Conservation (phyloP, 2,888 invertebrate genomes). For the Tetragonula carbonaria region DNA sequence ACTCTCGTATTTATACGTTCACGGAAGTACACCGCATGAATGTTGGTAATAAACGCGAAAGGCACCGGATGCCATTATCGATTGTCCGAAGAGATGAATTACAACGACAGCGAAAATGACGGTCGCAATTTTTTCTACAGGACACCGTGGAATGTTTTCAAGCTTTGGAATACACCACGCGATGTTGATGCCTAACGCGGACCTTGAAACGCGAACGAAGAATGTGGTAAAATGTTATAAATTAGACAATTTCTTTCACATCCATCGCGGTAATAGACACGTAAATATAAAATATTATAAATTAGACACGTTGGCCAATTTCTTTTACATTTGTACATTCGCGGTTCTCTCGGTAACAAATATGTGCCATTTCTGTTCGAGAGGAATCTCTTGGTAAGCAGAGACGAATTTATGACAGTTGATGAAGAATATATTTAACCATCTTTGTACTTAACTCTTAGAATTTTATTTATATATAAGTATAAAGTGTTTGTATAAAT, state of each 20-base stretch:
- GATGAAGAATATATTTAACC: background rate
- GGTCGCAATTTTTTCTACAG: background rate
- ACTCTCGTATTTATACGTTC: too few relatives aligned
- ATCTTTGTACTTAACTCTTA: too few relatives aligned
- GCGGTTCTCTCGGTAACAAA: background rate
- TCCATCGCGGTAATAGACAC: too few relatives aligned
- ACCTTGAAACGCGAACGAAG: background rate
- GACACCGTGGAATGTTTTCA: background rate
- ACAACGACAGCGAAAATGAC: slow-evolving; percentile 9
- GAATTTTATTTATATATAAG: too few relatives aligned
- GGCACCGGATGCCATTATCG: slow-evolving; percentile 19
- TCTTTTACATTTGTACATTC: background rate
- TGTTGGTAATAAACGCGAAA: background rate
- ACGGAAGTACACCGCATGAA: too few relatives aligned
- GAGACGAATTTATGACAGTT: background rate
- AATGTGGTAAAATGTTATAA: background rate
- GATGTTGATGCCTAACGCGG: background rate
- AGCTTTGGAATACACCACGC: background rate
- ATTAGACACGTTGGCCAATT: background rate
- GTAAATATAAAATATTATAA: background rate
- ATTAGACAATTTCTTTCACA: background rate
- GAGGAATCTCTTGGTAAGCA: background rate
- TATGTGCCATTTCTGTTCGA: background rate
- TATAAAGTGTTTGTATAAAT: too few relatives aligned
- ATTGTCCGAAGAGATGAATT: slow-evolving; percentile 30